phyloP scores from a whole-genome alignment of 2,113 vertebrate species.

The Bubalus kerabau region DNA sequence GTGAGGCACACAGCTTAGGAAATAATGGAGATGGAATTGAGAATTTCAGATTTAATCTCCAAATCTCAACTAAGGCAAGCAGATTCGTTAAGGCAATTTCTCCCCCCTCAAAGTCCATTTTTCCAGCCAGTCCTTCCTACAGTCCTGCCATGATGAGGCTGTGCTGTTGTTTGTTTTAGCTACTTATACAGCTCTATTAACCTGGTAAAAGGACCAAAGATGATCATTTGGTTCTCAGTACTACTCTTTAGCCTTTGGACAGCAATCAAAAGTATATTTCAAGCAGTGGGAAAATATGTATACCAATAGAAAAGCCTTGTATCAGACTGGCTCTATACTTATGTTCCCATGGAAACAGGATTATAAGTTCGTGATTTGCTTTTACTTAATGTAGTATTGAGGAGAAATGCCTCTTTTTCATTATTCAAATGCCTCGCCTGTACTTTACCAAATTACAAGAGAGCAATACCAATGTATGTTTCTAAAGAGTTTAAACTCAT shows the following conservation, averaged over 20 bases:
- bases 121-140: background rate
- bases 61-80: background rate
- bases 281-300: slow-evolving; percentile 38
- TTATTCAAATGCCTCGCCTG: slow-evolving; percentile 29
- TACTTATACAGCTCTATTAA: background rate
- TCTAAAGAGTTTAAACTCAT: slow-evolving; percentile 36
- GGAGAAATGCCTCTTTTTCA: slow-evolving; percentile 32
- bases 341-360: slow-evolving; percentile 67
- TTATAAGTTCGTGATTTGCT: slow-evolving; percentile 52
- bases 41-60: background rate
- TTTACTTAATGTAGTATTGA: slow-evolving; percentile 52
- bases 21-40: background rate
- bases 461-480: background rate
- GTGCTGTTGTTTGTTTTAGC: background rate
- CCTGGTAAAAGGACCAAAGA: background rate
- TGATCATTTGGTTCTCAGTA: slow-evolving; percentile 42
- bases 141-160: background rate
- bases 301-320: slow-evolving; percentile 60
- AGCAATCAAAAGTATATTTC: slow-evolving; percentile 63
- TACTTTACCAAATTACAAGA: slow-evolving; percentile 61
- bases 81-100: background rate
- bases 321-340: slow-evolving; percentile 7
- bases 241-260: slow-evolving; percentile 66
- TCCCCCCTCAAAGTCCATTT: background rate
- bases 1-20: background rate